Evolutionary conservation across 2,888 invertebrate species (phyloP).

Genomic region (Clusia tigrina): DNA sequence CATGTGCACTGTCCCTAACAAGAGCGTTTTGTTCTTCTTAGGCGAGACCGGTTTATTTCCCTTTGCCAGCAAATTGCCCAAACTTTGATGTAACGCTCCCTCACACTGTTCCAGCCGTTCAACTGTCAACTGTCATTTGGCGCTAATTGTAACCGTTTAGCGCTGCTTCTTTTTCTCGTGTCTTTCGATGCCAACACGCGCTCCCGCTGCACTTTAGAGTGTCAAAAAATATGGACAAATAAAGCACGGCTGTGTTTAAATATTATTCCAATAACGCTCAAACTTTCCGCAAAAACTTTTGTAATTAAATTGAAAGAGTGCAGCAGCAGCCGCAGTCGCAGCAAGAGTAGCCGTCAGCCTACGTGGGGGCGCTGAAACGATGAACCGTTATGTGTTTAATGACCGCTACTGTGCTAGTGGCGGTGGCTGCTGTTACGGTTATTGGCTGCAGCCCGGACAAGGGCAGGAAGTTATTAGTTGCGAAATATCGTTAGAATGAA

Average conservation of each 20-base stretch:
- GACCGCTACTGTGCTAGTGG: no score
- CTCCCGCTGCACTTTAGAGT: background rate
- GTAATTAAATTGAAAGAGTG: constrained; percentile 47
- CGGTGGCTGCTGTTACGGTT: constrained; percentile 42
- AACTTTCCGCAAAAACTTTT: constrained; percentile 49
- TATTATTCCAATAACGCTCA: background rate
- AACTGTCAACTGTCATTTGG: constrained; percentile 34
- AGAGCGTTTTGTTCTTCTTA: background rate
- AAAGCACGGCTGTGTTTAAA: background rate
- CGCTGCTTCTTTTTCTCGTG: constrained; percentile 7
- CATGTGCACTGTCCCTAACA: background rate
- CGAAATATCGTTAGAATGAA: constrained; percentile 56
- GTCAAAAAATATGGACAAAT: no score
- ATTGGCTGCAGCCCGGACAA: no score
- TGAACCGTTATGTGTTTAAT: background rate
- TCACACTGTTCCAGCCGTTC: background rate
- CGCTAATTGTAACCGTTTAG: constrained; percentile 37
- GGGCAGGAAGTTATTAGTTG: no score
- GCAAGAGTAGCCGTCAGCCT: background rate
- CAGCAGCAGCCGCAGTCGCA: constrained; percentile 4
- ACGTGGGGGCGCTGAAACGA: background rate
- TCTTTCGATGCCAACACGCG: background rate
- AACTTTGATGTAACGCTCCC: background rate
- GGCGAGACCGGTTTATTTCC: background rate
- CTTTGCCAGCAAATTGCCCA: background rate